Evolutionary conservation across 2,113 vertebrate genomes (phyloP).

Genomic region (Calidris pugnax): DNA sequence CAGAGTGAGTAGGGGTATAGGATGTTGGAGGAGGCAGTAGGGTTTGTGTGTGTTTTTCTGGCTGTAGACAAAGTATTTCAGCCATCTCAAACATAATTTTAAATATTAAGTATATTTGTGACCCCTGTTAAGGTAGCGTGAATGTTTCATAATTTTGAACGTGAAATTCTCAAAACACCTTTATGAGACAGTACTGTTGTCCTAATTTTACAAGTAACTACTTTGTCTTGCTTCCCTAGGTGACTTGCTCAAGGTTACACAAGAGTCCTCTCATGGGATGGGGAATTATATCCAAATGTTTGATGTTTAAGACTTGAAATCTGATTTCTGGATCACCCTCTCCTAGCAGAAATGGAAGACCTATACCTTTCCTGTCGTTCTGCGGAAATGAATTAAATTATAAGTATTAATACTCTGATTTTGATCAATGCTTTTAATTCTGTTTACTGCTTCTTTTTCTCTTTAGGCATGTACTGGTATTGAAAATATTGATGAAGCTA

Average conservation of each 20-base stretch:
- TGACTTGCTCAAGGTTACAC: not conserved
- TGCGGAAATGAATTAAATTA: not conserved
- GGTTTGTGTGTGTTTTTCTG: not conserved
- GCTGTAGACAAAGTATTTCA: not conserved
- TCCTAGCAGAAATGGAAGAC: not conserved
- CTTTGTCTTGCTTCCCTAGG: not conserved
- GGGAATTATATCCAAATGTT: not conserved
- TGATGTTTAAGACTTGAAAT: not conserved
- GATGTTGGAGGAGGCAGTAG: not conserved
- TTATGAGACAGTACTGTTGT: not conserved
- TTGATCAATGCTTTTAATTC: conserved; percentile 49
- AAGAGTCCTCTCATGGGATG: not conserved
- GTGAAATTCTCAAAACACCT: not conserved
- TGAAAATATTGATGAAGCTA: conserved; percentile 99
- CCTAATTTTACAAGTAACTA: conserved; percentile 3
- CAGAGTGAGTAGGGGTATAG: not conserved
- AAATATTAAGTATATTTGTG: not conserved
- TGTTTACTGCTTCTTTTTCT: conserved; percentile 44
- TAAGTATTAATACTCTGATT: not conserved
- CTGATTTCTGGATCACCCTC: not conserved
- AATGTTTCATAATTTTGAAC: not conserved
- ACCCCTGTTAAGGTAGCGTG: not conserved
- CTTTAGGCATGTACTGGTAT: conserved; percentile 97
- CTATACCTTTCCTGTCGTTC: not conserved
- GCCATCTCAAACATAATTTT: not conserved